Percentiles rank a stretch among this genome's conserved stretches.
phyloP scores from a whole-genome alignment of 1,140 invertebrate species.

The Neotoxoptera formosana region DNA sequence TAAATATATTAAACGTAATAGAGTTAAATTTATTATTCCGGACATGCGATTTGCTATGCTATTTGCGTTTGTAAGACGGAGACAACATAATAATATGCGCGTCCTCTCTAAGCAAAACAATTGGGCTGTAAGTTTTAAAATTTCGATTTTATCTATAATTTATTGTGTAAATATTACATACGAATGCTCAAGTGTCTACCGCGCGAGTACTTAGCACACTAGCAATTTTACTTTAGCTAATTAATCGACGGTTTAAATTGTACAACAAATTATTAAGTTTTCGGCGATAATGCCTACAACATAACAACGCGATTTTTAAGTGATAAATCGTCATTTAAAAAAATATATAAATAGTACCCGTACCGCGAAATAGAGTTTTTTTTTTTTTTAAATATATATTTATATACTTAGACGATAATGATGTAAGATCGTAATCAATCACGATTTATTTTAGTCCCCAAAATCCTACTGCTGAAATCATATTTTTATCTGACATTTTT shows the following conservation, averaged over 20 bases:
- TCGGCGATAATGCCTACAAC: not conserved
- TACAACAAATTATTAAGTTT: not conserved
- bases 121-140: not conserved
- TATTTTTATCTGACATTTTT: slow-evolving; percentile 7
- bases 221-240: not conserved
- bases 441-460: not conserved
- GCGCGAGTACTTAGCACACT: no score
- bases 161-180: not conserved
- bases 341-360: not conserved
- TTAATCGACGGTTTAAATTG: not conserved
- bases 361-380: not conserved
- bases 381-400: not conserved
- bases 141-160: not conserved
- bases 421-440: not conserved
- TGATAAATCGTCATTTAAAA: not conserved
- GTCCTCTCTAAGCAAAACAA: no score
- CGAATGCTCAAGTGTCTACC: not conserved
- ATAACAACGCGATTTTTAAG: not conserved
- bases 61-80: no score
- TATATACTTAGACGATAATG: not conserved
- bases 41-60: no score
- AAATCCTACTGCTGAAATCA: not conserved
- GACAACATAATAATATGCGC: no score
- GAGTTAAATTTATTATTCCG: no score
- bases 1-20: no score